Evolutionary conservation across 2,113 vertebrate species (phyloP).

Genomic region (Pteronura brasiliensis): DNA sequence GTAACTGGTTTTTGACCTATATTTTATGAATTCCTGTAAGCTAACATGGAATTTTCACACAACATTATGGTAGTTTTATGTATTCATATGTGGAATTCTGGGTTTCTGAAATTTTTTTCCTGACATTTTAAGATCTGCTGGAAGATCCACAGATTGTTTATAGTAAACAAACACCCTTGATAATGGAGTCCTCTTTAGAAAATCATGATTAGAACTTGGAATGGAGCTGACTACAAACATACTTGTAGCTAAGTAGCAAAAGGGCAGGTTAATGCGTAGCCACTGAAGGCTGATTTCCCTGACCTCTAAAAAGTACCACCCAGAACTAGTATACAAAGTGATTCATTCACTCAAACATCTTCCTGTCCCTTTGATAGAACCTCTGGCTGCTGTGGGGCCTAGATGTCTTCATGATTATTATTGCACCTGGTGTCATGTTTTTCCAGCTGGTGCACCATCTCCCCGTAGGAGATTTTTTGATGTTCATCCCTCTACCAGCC

Average conservation of each 20-base stretch:
- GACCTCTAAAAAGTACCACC: not conserved
- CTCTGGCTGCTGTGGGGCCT: not conserved
- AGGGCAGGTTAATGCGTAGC: not conserved
- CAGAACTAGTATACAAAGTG: constrained; percentile 8
- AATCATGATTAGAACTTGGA: not conserved
- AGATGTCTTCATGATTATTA: not conserved
- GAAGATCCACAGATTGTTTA: not conserved
- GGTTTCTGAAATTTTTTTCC: not conserved
- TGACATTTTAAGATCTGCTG: not conserved
- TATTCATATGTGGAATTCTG: constrained; percentile 22
- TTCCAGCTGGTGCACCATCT: constrained; percentile 44
- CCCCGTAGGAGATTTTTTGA: constrained; percentile 26
- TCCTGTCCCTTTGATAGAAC: not conserved
- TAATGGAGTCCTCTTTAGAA: not conserved
- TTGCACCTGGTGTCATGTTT: constrained; percentile 39
- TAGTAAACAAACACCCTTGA: not conserved
- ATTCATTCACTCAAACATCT: not conserved
- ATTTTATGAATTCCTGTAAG: constrained; percentile 29
- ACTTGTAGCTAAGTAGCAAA: not conserved
- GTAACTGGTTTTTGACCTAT: not conserved
- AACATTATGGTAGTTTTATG: constrained; percentile 18
- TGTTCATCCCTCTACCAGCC: not conserved
- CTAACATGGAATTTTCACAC: not conserved
- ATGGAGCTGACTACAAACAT: not conserved
- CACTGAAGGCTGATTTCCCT: not conserved